Evolutionary conservation across 2,113 vertebrate species (phyloP).

Genomic region (Meleagris gallopavo): DNA sequence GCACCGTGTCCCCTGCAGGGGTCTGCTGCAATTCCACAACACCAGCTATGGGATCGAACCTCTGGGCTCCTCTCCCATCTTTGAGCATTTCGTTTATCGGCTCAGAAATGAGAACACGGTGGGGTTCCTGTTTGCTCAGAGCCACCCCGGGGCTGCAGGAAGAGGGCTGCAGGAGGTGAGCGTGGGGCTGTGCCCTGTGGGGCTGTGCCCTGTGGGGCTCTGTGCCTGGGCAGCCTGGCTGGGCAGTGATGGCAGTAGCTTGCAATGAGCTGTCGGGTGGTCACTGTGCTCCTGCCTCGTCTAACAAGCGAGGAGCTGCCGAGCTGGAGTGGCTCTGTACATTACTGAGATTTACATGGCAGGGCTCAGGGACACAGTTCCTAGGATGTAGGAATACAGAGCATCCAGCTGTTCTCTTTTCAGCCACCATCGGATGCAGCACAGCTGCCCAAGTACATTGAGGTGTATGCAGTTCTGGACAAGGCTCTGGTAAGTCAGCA

Average conservation of each 20-base stretch:
- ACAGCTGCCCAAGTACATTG: slow-evolving; percentile 31
- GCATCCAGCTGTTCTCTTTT: not conserved
- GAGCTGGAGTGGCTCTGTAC: fast-evolving
- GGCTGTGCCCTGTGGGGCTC: too few species aligned
- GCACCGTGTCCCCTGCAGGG: slow-evolving; percentile 27
- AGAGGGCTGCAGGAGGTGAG: too few species aligned
- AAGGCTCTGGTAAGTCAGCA: slow-evolving; percentile 74
- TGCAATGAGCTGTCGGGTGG: not conserved
- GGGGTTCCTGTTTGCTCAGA: not conserved
- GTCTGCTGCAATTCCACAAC: slow-evolving; percentile 75
- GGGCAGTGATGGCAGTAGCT: not conserved
- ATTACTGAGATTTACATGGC: fast-evolving
- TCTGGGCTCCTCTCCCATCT: slow-evolving; percentile 4
- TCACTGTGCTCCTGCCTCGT: not conserved
- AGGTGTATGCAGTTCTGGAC: slow-evolving; percentile 66
- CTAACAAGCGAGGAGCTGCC: not conserved
- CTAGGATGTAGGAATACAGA: not conserved
- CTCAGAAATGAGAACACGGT: not conserved
- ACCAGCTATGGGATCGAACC: slow-evolving; percentile 68
- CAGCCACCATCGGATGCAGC: not conserved
- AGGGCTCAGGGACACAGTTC: not conserved
- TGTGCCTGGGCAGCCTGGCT: too few species aligned
- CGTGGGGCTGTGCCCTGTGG: too few species aligned
- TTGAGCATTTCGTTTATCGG: slow-evolving; percentile 66
- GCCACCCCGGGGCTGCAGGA: not conserved